Evolutionary conservation across 2,797 vertebrate genomes (phyloP).

Genomic region (Loris lydekkerianus): DNA sequence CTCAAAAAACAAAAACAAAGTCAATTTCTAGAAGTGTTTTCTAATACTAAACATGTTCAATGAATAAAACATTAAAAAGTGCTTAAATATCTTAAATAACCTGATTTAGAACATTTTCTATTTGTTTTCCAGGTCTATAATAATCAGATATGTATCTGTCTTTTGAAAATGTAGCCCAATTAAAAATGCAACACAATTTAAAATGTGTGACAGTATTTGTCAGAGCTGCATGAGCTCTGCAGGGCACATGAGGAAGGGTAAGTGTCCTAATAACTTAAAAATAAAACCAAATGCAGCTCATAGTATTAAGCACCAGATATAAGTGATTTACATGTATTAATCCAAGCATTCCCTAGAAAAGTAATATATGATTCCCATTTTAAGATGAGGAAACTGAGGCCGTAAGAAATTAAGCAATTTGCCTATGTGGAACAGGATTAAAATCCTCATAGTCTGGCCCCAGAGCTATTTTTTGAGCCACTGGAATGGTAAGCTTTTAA

Average conservation of each 20-base stretch:
- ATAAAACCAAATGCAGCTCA: neutral
- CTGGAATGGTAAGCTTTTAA: neutral
- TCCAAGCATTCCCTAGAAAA: neutral
- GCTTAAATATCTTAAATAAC: neutral
- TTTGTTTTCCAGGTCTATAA: constrained; percentile 11
- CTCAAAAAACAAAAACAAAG: no score
- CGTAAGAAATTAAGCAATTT: neutral
- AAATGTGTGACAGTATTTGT: neutral
- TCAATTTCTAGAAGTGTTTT: constrained; percentile 31
- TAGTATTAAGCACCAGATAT: neutral
- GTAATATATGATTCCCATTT: neutral
- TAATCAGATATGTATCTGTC: neutral
- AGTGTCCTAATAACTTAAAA: neutral
- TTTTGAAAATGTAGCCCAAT: constrained; percentile 40
- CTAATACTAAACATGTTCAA: neutral
- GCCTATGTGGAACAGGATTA: neutral
- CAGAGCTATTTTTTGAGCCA: neutral
- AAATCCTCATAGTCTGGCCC: neutral
- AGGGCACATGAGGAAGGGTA: neutral
- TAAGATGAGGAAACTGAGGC: neutral
- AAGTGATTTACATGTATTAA: neutral
- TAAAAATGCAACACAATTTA: neutral
- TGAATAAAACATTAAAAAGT: neutral
- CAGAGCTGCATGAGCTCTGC: neutral
- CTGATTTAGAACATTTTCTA: neutral